phyloP scores from a whole-genome alignment of 2,113 vertebrate genomes.

The Cnemophilus loriae region DNA sequence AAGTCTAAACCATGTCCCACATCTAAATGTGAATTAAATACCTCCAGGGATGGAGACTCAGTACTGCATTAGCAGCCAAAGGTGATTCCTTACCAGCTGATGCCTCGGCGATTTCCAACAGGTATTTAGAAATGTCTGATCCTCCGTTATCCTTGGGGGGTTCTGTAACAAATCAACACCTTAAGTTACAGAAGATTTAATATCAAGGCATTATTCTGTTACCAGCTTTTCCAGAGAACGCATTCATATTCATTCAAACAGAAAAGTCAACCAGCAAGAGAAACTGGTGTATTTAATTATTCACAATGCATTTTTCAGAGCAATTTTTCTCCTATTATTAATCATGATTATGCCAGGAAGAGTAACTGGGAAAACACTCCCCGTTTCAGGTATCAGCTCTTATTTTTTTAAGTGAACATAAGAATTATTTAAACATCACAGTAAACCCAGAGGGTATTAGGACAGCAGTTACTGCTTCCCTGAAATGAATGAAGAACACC shows the following conservation, averaged over 20 bases:
- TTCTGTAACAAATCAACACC: constrained; percentile 60
- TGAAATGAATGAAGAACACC: background rate
- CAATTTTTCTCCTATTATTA: background rate
- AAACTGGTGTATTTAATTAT: background rate
- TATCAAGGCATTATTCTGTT: background rate
- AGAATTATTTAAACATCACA: background rate
- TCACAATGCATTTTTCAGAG: background rate
- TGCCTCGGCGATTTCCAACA: constrained; percentile 70
- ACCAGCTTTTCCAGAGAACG: background rate
- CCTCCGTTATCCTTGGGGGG: constrained; percentile 78
- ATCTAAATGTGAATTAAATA: background rate
- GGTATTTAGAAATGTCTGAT: constrained; percentile 70
- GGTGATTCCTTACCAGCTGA: constrained; percentile 59
- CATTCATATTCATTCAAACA: background rate
- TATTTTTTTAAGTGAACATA: background rate
- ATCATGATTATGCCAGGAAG: background rate
- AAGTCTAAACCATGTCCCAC: background rate
- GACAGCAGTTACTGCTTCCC: background rate
- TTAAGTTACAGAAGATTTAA: background rate
- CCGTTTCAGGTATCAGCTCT: background rate
- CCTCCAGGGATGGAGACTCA: background rate
- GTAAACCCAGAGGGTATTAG: background rate
- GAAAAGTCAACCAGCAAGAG: background rate
- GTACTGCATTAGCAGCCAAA: background rate
- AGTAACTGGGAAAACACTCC: background rate